phyloP scores from a whole-genome alignment of 2,888 invertebrate genomes.

The Platycheirus albimanus region DNA sequence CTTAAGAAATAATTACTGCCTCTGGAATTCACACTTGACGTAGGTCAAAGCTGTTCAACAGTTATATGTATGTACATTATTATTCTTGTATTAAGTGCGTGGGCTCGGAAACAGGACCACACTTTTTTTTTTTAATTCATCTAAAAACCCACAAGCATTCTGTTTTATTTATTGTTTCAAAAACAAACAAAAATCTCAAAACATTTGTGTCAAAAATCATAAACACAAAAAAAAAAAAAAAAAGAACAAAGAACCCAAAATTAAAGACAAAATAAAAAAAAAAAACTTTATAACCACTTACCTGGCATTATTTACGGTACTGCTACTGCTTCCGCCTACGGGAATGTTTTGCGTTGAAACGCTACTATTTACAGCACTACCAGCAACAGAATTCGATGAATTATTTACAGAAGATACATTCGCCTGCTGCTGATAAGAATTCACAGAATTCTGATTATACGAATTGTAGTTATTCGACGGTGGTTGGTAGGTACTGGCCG shows the following conservation, averaged over 20 bases:
- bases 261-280: background rate
- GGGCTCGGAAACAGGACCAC: no score
- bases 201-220: background rate
- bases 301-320: slow-evolving; percentile 80
- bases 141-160: slow-evolving; percentile 24
- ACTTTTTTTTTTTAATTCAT: no score
- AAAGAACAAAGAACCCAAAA: slow-evolving; percentile 8
- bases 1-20: no score
- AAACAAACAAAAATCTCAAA: no score
- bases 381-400: slow-evolving; percentile 77
- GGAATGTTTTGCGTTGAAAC: slow-evolving; percentile 82
- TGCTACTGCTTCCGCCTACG: slow-evolving; percentile 80
- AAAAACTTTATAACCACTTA: slow-evolving; percentile 74
- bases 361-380: slow-evolving; percentile 76
- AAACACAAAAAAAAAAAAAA: slow-evolving; percentile 4
- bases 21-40: no score
- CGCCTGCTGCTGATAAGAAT: slow-evolving; percentile 82
- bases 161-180: background rate
- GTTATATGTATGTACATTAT: no score
- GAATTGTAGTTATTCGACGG: slow-evolving; percentile 80
- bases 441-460: slow-evolving; percentile 82
- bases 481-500: slow-evolving; percentile 81
- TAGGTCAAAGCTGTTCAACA: no score
- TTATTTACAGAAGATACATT: slow-evolving; percentile 78
- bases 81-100: no score